phyloP scores from a whole-genome alignment of 2,888 invertebrate species.

The Meta bourneti region DNA sequence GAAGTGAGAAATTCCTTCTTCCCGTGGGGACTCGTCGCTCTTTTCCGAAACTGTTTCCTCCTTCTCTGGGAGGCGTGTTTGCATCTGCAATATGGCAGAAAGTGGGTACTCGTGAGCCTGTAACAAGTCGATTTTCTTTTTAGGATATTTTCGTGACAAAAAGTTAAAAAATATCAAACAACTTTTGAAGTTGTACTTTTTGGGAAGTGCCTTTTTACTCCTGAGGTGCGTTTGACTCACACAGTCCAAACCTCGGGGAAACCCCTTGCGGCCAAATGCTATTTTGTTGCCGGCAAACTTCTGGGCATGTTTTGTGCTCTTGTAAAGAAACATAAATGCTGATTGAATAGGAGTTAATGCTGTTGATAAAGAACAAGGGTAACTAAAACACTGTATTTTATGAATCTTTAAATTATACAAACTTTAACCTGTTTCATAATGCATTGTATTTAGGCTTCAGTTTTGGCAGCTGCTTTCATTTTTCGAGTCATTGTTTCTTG shows the following conservation, averaged over 20 bases:
- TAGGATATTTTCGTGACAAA: neutral
- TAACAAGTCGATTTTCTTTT: slow-evolving; percentile 20
- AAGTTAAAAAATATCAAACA: neutral
- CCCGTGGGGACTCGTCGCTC: neutral
- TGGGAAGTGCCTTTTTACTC: slow-evolving; percentile 71
- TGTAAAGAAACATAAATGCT: slow-evolving; percentile 34
- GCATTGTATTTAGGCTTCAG: slow-evolving; percentile 20
- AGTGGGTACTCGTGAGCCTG: slow-evolving; percentile 15
- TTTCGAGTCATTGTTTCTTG: slow-evolving; percentile 38
- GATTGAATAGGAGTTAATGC: slow-evolving; percentile 72
- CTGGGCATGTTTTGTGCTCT: slow-evolving; percentile 34
- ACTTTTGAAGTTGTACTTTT: slow-evolving; percentile 51
- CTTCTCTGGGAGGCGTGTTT: neutral
- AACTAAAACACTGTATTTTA: slow-evolving; percentile 65
- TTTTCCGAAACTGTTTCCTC: neutral
- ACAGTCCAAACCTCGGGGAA: slow-evolving; percentile 63
- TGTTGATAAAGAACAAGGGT: slow-evolving; percentile 73
- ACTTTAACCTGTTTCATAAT: slow-evolving; percentile 19
- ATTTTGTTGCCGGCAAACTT: slow-evolving; percentile 53
- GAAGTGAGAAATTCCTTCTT: neutral
- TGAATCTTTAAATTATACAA: slow-evolving; percentile 38
- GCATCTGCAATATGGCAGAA: neutral
- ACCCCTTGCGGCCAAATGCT: slow-evolving; percentile 44
- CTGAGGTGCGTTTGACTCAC: slow-evolving; percentile 71
- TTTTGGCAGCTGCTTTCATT: slow-evolving; percentile 65